Evolutionary conservation across 2,797 vertebrate genomes (phyloP).

Genomic region (Mus caroli): DNA sequence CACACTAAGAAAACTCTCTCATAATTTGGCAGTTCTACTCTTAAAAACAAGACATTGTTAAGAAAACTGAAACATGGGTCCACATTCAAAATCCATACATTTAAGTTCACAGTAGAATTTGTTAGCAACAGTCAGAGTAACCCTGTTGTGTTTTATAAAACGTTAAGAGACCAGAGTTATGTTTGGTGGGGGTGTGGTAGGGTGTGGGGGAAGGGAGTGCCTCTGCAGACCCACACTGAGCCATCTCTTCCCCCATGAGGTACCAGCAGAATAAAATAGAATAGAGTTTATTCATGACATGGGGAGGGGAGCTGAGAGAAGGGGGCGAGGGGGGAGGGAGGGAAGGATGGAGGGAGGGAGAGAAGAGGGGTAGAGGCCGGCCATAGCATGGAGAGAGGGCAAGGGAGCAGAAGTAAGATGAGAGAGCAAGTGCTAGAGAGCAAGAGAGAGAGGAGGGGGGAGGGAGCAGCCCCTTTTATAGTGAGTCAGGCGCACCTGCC

Average conservation of each 20-base stretch:
- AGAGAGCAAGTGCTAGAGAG: too few relatives aligned
- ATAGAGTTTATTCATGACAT: background rate
- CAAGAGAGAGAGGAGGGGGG: too few relatives aligned
- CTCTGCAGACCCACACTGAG: background rate
- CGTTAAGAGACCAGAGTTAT: background rate
- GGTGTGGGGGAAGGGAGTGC: background rate
- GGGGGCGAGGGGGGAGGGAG: too few relatives aligned
- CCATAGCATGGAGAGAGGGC: too few relatives aligned
- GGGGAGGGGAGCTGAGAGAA: too few relatives aligned
- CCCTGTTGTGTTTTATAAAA: background rate
- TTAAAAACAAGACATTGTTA: background rate
- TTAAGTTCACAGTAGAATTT: background rate
- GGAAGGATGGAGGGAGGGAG: too few relatives aligned
- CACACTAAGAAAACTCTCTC: background rate
- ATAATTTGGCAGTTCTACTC: background rate
- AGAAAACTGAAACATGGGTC: background rate
- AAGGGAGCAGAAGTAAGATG: too few relatives aligned
- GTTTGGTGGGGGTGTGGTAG: background rate
- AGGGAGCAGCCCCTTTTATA: too few relatives aligned
- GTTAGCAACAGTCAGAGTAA: background rate
- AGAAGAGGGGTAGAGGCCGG: too few relatives aligned
- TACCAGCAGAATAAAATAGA: background rate
- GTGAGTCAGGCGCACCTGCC: too few relatives aligned
- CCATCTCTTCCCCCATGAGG: background rate
- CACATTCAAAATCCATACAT: background rate